These are phyloP conservation scores for Rhinatrema bivittatum DNA, from an alignment of 2,797 vertebrate species.

Conservation along the genomic window DNA sequence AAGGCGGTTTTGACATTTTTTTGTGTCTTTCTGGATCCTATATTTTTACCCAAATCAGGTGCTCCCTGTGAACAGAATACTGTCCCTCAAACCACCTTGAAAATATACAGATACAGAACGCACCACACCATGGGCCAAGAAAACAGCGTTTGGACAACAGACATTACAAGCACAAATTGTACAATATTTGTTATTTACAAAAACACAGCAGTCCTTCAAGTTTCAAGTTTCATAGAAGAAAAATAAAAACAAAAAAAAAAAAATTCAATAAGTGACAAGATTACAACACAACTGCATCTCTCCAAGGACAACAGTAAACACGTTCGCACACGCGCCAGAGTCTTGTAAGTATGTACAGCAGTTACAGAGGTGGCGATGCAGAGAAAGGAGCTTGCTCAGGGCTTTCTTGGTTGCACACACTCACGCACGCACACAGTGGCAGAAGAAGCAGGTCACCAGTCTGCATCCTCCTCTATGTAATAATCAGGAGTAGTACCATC, in stretches of 20 bases:
- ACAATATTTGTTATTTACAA: conserved; percentile 86
- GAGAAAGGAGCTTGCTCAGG: conserved; percentile 26
- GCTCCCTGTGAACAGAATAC: conserved; percentile 18
- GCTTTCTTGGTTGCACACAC: conserved; percentile 26
- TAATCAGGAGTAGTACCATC: conserved; percentile 94
- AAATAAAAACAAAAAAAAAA: conserved; percentile 24
- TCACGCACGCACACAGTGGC: conserved; percentile 9
- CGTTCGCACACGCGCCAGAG: conserved; percentile 66
- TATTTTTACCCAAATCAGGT: conserved; percentile 27
- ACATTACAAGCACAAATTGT: conserved; percentile 84
- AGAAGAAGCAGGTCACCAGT: conserved; percentile 74
- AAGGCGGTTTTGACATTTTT: conserved; percentile 14
- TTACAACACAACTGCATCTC: conserved; percentile 69
- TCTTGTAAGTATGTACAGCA: conserved; percentile 65
- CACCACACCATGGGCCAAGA: conserved; percentile 28
- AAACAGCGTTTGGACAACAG: conserved; percentile 68
- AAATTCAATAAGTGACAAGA: conserved; percentile 35
- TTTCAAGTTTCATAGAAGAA: conserved; percentile 82
- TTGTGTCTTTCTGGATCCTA: neutral
- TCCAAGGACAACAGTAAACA: conserved; percentile 60
- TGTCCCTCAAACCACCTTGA: conserved; percentile 11
- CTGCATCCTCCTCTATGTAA: conserved; percentile 96
- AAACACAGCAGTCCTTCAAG: conserved; percentile 96
- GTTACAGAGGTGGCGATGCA: conserved; percentile 54
- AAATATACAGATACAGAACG: conserved; percentile 18